A percentile compares a stretch with the other conserved stretches of the same genome.
These are phyloP conservation scores for Anarrhichthys ocellatus DNA, from an alignment of 2,113 vertebrate species.

Conservation along the genomic window DNA sequence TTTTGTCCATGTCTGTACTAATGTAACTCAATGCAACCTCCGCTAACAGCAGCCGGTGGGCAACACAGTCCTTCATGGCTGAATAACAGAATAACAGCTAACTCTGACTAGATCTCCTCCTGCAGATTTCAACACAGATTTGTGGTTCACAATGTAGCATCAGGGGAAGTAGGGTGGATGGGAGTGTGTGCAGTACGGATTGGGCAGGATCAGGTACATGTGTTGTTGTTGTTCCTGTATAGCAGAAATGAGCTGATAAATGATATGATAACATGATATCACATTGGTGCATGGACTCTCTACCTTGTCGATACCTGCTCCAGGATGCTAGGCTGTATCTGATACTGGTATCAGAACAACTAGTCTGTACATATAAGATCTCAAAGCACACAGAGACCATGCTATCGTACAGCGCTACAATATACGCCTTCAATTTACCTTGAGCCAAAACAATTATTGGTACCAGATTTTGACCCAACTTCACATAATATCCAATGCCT, in stretches of 20 bases:
- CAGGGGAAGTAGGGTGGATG: no score
- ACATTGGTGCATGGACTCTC: no score
- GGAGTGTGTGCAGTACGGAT: no score
- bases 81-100: background rate
- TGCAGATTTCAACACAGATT: background rate
- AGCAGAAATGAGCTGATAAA: no score
- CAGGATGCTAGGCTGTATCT: no score
- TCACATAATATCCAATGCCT: background rate
- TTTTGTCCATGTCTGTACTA: background rate
- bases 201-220: no score
- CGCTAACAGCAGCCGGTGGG: no score
- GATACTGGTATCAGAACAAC: no score
- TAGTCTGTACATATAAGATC: background rate
- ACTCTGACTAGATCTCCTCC: background rate
- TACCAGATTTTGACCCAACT: background rate
- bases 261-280: no score
- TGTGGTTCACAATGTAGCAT: background rate
- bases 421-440: background rate
- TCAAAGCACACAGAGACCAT: background rate
- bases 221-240: no score
- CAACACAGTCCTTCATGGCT: background rate
- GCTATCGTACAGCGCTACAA: background rate
- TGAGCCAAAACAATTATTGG: background rate
- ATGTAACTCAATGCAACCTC: no score
- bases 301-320: no score